Conservation (phyloP, 2,888 invertebrate species). For the Vesta saturnalis region DNA sequence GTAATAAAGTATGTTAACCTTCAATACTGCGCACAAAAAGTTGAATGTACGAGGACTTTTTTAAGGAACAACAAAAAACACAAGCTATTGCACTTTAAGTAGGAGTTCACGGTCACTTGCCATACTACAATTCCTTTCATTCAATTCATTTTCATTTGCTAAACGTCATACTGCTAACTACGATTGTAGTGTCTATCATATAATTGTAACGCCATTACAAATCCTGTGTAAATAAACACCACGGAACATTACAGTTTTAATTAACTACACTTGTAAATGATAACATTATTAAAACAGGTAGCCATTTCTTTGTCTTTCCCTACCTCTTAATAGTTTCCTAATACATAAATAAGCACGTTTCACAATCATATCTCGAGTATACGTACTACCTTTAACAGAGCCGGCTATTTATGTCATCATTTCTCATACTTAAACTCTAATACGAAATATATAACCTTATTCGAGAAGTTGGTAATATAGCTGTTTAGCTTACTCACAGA, state of each 20-base stretch:
- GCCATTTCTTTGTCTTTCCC: slow-evolving; percentile 17
- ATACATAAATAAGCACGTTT: background rate
- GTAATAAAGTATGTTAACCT: slow-evolving; percentile 39
- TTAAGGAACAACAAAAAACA: slow-evolving; percentile 38
- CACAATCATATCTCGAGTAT: background rate
- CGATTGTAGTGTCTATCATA: slow-evolving; percentile 28
- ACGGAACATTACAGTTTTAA: slow-evolving; percentile 19
- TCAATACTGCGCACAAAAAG: slow-evolving; percentile 38
- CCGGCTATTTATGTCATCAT: slow-evolving; percentile 1
- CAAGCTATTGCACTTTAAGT: slow-evolving; percentile 41
- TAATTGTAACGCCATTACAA: slow-evolving; percentile 22
- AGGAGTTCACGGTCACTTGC: slow-evolving; percentile 41
- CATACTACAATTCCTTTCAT: slow-evolving; percentile 43
- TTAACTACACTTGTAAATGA: slow-evolving; percentile 22
- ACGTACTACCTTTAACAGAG: background rate
- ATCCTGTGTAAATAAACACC: slow-evolving; percentile 30
- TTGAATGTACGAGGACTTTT: slow-evolving; percentile 39
- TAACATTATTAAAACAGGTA: slow-evolving; percentile 17
- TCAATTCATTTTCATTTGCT: slow-evolving; percentile 42
- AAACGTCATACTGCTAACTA: slow-evolving; percentile 31
- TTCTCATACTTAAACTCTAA: slow-evolving; percentile 1
- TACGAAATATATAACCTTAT: too few species aligned
- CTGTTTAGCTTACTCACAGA: too few species aligned
- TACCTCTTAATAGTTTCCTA: background rate
- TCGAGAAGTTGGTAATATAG: too few species aligned